These are phyloP conservation scores for Pleuronectes platessa DNA, from an alignment of 2,113 vertebrate species.

Conservation along the genomic window DNA sequence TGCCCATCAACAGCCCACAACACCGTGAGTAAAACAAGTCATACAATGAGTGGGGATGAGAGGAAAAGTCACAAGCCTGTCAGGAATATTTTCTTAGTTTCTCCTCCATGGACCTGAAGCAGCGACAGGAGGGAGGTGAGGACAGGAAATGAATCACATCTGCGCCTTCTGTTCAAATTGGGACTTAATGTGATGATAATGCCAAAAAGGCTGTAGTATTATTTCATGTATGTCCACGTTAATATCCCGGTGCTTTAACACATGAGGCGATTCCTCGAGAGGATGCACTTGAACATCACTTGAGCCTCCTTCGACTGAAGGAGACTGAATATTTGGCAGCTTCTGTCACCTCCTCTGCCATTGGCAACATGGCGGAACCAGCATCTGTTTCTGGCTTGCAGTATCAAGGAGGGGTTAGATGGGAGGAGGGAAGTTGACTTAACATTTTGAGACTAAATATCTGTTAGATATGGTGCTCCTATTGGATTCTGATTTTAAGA, in stretches of 20 bases:
- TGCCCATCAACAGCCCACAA: constrained; percentile 6
- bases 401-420: constrained; percentile 43
- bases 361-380: constrained; percentile 60
- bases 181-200: constrained; percentile 11
- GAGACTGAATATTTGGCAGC: constrained; percentile 56
- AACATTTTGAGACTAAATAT: constrained; percentile 31
- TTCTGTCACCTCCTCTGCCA: constrained; percentile 36
- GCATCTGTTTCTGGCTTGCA: constrained; percentile 70
- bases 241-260: constrained; percentile 25
- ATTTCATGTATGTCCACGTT: constrained; percentile 22
- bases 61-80: constrained; percentile 41
- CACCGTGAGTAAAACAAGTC: not conserved
- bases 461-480: constrained; percentile 27
- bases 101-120: constrained; percentile 14
- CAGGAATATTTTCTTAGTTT: constrained; percentile 20
- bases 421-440: constrained; percentile 46
- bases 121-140: constrained; percentile 10
- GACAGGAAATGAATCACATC: constrained; percentile 22
- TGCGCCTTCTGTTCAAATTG: constrained; percentile 26
- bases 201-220: constrained; percentile 19
- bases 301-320: constrained; percentile 47
- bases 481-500: constrained; percentile 5
- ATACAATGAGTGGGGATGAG: not conserved
- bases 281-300: constrained; percentile 51
- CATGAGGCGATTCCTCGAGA: constrained; percentile 42